phyloP scores from a whole-genome alignment of 2,113 vertebrate species.

The Upupa epops region DNA sequence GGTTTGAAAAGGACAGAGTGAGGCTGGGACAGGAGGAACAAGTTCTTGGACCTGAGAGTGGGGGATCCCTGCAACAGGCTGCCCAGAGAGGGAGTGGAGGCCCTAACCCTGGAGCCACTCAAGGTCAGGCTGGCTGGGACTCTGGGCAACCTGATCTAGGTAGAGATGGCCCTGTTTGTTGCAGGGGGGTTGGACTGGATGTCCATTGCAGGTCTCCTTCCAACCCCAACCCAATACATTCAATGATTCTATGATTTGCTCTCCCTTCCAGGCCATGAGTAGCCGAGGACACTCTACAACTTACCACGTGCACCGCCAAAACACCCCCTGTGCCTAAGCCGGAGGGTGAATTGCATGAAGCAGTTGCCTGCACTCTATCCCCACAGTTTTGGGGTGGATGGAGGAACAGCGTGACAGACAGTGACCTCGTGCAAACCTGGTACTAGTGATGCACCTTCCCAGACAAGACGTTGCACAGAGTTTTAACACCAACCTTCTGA shows the following conservation, averaged over 20 bases:
- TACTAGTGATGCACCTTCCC: background rate
- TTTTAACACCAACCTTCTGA: conserved; percentile 80
- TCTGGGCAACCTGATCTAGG: too few species aligned
- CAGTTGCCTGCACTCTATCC: background rate
- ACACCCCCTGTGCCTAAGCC: background rate
- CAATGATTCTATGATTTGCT: background rate
- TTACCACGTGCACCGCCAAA: background rate
- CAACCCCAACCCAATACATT: too few species aligned
- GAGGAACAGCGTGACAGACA: background rate
- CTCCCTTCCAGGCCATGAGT: background rate
- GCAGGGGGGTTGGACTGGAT: too few species aligned
- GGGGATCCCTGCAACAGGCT: too few species aligned
- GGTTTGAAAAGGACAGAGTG: too few species aligned
- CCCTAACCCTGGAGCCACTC: too few species aligned
- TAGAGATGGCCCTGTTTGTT: too few species aligned
- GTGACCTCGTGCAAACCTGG: background rate
- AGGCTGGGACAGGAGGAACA: too few species aligned
- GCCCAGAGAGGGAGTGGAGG: too few species aligned
- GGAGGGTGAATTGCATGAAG: background rate
- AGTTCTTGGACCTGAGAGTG: too few species aligned
- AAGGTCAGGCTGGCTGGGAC: too few species aligned
- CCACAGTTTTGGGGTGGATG: background rate
- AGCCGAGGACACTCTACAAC: accelerated
- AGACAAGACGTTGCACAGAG: background rate
- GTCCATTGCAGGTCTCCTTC: too few species aligned